Percentiles rank a stretch among this genome's conserved stretches.
These are phyloP conservation scores for Opisthograptis luteolata DNA, from an alignment of 2,888 invertebrate genomes.

Conservation along the genomic window DNA sequence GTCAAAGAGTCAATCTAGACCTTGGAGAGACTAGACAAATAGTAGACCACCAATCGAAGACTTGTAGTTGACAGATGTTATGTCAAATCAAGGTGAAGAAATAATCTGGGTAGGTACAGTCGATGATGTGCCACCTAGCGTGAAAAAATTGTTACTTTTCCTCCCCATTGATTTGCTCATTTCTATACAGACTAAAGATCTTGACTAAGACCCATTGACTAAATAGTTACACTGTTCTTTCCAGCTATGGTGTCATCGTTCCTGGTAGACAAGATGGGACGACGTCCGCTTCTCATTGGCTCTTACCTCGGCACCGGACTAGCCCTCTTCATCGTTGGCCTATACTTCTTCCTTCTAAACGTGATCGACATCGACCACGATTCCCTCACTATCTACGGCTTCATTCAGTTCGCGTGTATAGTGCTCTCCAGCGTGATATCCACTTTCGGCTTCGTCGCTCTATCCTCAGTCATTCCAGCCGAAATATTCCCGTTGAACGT, in stretches of 20 bases:
- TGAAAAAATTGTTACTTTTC: too few relatives aligned
- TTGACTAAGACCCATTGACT: too few relatives aligned
- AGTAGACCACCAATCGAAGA: too few relatives aligned
- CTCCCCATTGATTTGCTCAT: too few relatives aligned
- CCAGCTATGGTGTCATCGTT: conserved; percentile 53
- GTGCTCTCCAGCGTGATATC: conserved; percentile 50
- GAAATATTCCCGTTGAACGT: conserved; percentile 82
- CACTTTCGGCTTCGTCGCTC: conserved; percentile 68
- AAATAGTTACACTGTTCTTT: too few relatives aligned
- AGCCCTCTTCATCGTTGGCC: conserved; percentile 45
- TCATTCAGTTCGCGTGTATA: conserved; percentile 67
- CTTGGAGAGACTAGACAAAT: too few relatives aligned
- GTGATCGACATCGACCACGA: conserved; percentile 34
- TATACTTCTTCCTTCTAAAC: conserved; percentile 59
- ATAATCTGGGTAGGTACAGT: too few relatives aligned
- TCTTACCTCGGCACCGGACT: conserved; percentile 57
- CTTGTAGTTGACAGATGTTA: too few relatives aligned
- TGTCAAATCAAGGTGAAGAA: too few relatives aligned
- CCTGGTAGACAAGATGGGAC: conserved; percentile 57
- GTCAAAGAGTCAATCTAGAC: too few relatives aligned
- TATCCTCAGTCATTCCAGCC: conserved; percentile 73
- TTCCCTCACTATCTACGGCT: conserved; percentile 32
- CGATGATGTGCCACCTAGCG: too few relatives aligned
- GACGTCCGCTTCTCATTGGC: conserved; percentile 65
- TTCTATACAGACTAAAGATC: too few relatives aligned